phyloP scores from a whole-genome alignment of 1,140 invertebrate species.

The Hetaerina americana region DNA sequence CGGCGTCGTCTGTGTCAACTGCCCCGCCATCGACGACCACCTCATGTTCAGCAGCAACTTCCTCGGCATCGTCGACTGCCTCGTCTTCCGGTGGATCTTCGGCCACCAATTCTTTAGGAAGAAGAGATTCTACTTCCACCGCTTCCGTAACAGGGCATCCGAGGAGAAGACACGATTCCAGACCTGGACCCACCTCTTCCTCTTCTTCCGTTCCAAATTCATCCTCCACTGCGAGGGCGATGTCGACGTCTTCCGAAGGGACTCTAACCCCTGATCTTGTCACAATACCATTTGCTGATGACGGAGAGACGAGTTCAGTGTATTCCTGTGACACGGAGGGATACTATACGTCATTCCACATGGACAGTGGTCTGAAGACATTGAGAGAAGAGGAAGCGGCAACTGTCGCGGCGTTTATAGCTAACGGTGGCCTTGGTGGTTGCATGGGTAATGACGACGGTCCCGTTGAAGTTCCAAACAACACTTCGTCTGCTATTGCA shows the following conservation, averaged over 20 bases:
- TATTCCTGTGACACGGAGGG: constrained; percentile 94
- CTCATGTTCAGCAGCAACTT: constrained; percentile 1
- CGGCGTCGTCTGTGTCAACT: constrained; percentile 6
- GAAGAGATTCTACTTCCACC: not conserved
- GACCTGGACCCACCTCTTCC: constrained; percentile 30
- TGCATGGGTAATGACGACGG: constrained; percentile 8
- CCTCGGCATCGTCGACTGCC: not conserved
- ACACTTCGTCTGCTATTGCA: constrained; percentile 35
- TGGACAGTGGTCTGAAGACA: constrained; percentile 84
- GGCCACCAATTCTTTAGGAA: not conserved
- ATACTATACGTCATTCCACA: constrained; percentile 93
- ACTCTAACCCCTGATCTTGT: constrained; percentile 69
- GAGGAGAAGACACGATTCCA: constrained; percentile 35
- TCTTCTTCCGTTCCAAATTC: constrained; percentile 26
- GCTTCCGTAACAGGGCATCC: constrained; percentile 43
- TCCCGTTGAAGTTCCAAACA: constrained; percentile 31
- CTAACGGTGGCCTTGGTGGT: constrained; percentile 23
- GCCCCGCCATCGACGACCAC: constrained; percentile 16
- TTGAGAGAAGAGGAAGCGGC: constrained; percentile 58
- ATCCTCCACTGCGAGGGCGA: constrained; percentile 53
- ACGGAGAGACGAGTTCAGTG: constrained; percentile 81
- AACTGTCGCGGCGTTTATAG: constrained; percentile 15
- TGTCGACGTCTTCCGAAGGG: constrained; percentile 69
- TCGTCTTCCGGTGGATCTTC: not conserved
- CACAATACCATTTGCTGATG: constrained; percentile 38